Evolutionary conservation across 2,797 vertebrate genomes (phyloP).

Genomic region (Hyperoplus lanceolatus): DNA sequence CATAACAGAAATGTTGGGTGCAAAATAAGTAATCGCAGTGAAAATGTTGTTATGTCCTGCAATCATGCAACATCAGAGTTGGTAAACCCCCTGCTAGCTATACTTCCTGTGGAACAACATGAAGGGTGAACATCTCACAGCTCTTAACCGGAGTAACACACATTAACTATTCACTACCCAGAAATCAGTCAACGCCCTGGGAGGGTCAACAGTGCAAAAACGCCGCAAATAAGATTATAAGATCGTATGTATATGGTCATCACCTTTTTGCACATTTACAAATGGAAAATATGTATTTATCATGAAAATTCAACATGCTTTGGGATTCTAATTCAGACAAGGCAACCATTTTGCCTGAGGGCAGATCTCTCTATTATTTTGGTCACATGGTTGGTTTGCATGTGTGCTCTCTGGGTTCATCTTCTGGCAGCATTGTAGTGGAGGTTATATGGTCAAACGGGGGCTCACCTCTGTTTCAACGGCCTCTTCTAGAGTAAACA

Average conservation of each 20-base stretch:
- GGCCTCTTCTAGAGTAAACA: not conserved
- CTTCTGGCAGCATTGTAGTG: not conserved
- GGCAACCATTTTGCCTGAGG: not conserved
- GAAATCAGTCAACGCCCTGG: not conserved
- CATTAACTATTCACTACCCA: not conserved
- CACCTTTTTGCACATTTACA: conserved; percentile 6
- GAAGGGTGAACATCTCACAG: not conserved
- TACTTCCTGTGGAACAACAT: not conserved
- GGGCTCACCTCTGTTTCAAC: not conserved
- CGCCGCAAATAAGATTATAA: not conserved
- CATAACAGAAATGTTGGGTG: not conserved
- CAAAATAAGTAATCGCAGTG: too few species aligned
- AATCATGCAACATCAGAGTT: not conserved
- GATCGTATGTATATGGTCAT: not conserved
- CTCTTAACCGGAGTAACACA: not conserved
- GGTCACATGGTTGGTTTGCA: not conserved
- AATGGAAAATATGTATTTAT: not conserved
- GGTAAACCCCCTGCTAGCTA: not conserved
- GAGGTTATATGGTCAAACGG: not conserved
- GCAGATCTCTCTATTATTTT: not conserved
- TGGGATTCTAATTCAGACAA: not conserved
- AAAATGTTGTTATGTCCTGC: not conserved
- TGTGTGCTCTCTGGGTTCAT: not conserved
- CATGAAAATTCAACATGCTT: not conserved
- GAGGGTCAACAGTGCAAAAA: not conserved